phyloP scores from a whole-genome alignment of 2,113 vertebrate species.

The Entomyzon cyanotis region DNA sequence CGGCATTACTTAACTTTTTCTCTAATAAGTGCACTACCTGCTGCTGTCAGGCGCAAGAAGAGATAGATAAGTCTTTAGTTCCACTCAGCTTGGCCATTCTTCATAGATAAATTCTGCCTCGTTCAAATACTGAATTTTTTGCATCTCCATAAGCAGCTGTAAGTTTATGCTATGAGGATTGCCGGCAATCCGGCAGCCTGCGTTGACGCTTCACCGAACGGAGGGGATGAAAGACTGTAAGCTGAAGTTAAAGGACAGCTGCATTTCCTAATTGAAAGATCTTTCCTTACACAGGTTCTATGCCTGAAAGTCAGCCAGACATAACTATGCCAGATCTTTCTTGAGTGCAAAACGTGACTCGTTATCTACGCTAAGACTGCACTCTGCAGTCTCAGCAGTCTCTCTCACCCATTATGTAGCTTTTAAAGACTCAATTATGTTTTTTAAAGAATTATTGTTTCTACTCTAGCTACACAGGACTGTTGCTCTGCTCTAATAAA shows the following conservation, averaged over 20 bases:
- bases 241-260: not conserved
- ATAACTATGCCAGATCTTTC: not conserved
- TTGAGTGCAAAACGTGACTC: not conserved
- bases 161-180: not conserved
- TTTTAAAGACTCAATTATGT: not conserved
- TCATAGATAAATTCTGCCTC: not conserved
- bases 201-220: not conserved
- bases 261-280: not conserved
- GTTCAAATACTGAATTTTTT: not conserved
- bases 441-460: not conserved
- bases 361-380: not conserved
- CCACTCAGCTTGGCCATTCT: not conserved
- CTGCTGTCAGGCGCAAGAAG: not conserved
- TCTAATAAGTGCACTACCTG: not conserved
- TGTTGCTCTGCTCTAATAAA: not conserved
- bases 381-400: not conserved
- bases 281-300: not conserved
- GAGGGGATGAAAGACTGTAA: not conserved
- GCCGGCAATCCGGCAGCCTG: not conserved
- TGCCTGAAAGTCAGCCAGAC: not conserved
- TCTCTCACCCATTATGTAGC: not conserved
- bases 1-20: not conserved
- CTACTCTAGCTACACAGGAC: not conserved
- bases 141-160: not conserved
- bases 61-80: not conserved